A percentile compares a stretch with the other conserved stretches of the same genome.
Evolutionary conservation across 2,888 invertebrate species (phyloP).

Genomic region (Clepsis dumicolana): DNA sequence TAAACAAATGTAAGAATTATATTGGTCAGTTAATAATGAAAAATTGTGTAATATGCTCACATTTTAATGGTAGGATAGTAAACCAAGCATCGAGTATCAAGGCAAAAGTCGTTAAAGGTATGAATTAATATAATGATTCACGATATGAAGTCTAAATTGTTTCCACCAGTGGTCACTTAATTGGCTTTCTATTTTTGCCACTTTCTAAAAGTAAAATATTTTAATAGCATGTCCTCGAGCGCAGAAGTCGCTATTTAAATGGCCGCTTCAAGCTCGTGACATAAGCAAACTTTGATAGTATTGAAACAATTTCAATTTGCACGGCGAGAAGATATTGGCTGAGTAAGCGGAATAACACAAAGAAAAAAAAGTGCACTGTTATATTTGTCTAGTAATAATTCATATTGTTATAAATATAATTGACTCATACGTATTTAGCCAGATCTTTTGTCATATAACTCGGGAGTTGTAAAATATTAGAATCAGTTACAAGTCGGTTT

Average conservation of each 20-base stretch:
- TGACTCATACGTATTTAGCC: neutral
- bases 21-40: neutral
- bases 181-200: slow-evolving; percentile 36
- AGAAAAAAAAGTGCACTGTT: too few species aligned
- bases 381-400: neutral
- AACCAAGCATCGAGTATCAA: neutral
- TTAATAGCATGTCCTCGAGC: slow-evolving; percentile 37
- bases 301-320: neutral
- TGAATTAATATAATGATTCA: slow-evolving; percentile 21
- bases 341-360: too few species aligned
- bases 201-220: slow-evolving; percentile 36
- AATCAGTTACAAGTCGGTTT: neutral
- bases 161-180: slow-evolving; percentile 22
- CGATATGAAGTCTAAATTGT: slow-evolving; percentile 22
- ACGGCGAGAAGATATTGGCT: neutral
- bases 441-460: neutral
- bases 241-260: slow-evolving; percentile 12
- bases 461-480: neutral
- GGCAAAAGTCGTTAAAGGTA: neutral
- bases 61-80: slow-evolving; percentile 2
- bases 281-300: neutral
- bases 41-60: neutral
- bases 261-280: slow-evolving; percentile 6
- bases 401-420: neutral
- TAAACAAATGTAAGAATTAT: neutral